Evolutionary conservation across 2,888 invertebrate genomes (phyloP).

Genomic region (Polyommatus iphigenia): DNA sequence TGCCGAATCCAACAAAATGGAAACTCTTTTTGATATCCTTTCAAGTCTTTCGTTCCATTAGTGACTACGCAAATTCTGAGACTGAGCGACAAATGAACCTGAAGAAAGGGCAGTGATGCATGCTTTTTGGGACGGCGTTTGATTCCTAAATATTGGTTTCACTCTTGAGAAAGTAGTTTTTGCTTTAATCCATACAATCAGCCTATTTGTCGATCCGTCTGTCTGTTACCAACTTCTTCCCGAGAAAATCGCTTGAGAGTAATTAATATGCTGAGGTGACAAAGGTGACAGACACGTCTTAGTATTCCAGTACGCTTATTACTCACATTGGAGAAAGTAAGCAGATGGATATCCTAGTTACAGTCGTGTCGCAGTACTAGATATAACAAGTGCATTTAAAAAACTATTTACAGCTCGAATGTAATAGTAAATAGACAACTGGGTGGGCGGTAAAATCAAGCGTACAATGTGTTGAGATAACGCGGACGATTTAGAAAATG

Average conservation of each 20-base stretch:
- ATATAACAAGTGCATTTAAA: neutral
- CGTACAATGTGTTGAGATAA: conserved; percentile 43
- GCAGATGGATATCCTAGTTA: neutral
- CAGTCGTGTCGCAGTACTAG: neutral
- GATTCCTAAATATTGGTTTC: neutral
- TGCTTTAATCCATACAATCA: neutral
- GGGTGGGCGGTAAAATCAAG: conserved; percentile 34
- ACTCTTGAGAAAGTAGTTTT: neutral
- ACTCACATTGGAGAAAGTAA: neutral
- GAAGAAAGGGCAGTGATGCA: conserved; percentile 33
- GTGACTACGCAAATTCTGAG: conserved; percentile 38
- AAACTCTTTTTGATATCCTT: conserved; percentile 25
- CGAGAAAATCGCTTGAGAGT: neutral
- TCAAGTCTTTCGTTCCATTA: conserved; percentile 36
- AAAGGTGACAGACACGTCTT: too few species aligned
- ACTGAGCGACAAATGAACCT: conserved; percentile 39
- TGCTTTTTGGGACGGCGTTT: neutral
- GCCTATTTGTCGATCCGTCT: neutral
- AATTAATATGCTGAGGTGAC: too few species aligned
- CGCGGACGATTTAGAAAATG: conserved; percentile 44
- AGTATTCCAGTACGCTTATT: too few species aligned
- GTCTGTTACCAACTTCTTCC: neutral
- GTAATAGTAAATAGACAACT: conserved; percentile 19
- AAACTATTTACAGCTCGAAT: conserved; percentile 8
- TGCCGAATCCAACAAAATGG: conserved; percentile 15